Evolutionary conservation across 2,888 invertebrate species (phyloP).

Genomic region (Anagyrus pseudococci): DNA sequence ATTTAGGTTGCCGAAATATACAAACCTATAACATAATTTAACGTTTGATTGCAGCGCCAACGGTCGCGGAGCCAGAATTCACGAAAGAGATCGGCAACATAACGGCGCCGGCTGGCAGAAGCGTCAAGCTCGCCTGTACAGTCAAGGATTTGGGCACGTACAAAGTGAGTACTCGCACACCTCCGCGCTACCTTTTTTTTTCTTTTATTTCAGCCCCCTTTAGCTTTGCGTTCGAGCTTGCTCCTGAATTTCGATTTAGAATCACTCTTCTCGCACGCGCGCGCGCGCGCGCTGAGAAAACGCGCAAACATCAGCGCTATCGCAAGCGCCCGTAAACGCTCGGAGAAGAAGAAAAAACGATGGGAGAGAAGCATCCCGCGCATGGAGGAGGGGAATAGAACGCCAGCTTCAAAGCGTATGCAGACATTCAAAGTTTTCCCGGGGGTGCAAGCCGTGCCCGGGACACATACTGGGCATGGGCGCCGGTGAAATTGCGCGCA

Average conservation of each 20-base stretch:
- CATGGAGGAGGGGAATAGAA: not conserved
- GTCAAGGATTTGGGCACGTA: constrained; percentile 90
- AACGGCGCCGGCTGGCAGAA: constrained; percentile 88
- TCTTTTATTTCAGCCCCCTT: too few species aligned
- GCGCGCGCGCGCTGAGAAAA: not conserved
- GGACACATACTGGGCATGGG: too few species aligned
- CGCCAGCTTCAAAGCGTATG: not conserved
- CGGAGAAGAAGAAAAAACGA: not conserved
- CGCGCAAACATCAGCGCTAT: not conserved
- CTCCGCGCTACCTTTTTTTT: not conserved
- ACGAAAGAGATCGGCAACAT: constrained; percentile 89
- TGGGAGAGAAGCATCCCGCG: not conserved
- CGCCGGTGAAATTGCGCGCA: too few species aligned
- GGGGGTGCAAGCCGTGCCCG: not conserved
- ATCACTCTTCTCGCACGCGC: not conserved
- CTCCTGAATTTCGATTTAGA: constrained; percentile 2
- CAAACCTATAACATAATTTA: too few species aligned
- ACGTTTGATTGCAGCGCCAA: constrained; percentile 66
- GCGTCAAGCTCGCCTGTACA: constrained; percentile 86
- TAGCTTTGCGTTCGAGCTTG: too few species aligned
- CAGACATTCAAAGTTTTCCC: constrained; percentile 20
- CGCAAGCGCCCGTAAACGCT: not conserved
- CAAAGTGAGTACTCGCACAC: constrained; percentile 72
- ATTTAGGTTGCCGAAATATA: too few species aligned
- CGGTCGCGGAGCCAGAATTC: constrained; percentile 84